phyloP scores from a whole-genome alignment of 2,888 invertebrate species.

The Iphiclides podalirius region DNA sequence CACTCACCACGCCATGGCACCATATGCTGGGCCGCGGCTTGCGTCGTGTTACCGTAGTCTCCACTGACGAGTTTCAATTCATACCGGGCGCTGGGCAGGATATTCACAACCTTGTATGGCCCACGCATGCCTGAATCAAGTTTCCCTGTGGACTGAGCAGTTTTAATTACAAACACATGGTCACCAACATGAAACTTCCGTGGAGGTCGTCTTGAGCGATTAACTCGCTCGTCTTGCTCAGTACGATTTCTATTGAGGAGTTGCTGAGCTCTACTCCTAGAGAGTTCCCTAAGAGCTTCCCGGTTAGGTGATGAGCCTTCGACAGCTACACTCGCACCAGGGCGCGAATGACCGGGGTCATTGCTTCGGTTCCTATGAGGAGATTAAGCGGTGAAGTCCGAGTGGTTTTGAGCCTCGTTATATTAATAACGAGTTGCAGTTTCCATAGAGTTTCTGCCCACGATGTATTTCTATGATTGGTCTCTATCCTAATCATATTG shows the following conservation, averaged over 20 bases:
- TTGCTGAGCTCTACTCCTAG: neutral
- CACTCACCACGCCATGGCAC: constrained; percentile 29
- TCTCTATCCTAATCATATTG: neutral
- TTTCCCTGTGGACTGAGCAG: constrained; percentile 27
- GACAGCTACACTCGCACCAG: constrained; percentile 24
- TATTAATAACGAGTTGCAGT: neutral
- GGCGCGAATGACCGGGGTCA: constrained; percentile 24
- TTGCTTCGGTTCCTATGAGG: constrained; percentile 20
- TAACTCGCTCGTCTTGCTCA: too few species aligned
- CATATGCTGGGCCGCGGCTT: constrained; percentile 29
- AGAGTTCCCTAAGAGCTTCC: neutral
- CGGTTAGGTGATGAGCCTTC: neutral
- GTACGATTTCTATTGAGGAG: neutral
- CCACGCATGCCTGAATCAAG: constrained; percentile 29
- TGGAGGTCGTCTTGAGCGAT: constrained; percentile 7
- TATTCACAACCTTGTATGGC: constrained; percentile 21
- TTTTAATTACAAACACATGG: constrained; percentile 29
- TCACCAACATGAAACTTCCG: constrained; percentile 14
- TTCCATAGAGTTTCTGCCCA: neutral
- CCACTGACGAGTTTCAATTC: constrained; percentile 26
- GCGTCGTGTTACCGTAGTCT: constrained; percentile 25
- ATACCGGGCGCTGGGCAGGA: constrained; percentile 21
- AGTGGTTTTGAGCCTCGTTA: neutral
- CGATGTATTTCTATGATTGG: neutral
- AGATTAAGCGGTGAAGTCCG: neutral